These are phyloP conservation scores for Lichenostomus cassidix DNA, from an alignment of 2,113 vertebrate genomes.

Conservation along the genomic window DNA sequence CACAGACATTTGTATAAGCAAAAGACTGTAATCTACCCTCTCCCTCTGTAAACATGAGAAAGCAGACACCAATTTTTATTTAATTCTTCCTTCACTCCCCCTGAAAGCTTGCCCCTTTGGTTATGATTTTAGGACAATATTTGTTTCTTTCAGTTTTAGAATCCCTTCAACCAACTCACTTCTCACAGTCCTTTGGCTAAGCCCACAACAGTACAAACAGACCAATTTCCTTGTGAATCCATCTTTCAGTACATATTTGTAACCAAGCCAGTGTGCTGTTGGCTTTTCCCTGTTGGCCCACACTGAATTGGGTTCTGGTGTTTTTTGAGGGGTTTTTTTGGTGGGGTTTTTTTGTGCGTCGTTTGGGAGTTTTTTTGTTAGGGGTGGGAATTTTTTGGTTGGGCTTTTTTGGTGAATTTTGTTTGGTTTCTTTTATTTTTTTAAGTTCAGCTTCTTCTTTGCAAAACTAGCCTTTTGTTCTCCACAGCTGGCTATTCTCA, in stretches of 20 bases:
- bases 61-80: neutral
- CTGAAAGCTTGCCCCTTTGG: neutral
- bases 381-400: neutral
- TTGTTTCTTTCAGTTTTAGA: neutral
- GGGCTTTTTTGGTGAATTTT: neutral
- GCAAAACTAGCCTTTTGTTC: neutral
- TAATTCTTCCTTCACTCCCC: neutral
- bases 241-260: neutral
- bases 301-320: rapidly evolving
- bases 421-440: neutral
- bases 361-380: neutral
- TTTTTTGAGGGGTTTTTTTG: neutral
- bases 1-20: neutral
- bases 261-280: neutral
- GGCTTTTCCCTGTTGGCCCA: neutral
- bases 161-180: neutral
- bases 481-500: neutral
- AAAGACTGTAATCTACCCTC: neutral
- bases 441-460: neutral
- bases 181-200: neutral
- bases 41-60: neutral
- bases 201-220: neutral
- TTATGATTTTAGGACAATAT: neutral
- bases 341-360: neutral
- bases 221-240: neutral